Evolutionary conservation across 2,888 invertebrate species (phyloP).

Genomic region (Apeira syringaria): DNA sequence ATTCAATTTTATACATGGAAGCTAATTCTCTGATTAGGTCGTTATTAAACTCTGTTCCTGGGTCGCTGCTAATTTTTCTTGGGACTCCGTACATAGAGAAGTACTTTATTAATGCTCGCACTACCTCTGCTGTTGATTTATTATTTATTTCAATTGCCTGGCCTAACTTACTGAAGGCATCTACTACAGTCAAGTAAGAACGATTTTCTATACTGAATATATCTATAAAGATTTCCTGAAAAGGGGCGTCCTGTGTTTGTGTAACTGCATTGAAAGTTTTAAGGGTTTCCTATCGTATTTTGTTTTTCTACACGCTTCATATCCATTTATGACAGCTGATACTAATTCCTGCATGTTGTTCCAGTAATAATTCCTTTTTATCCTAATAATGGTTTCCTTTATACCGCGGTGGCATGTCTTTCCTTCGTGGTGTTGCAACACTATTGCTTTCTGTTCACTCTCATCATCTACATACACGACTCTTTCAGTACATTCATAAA

Average conservation of each 20-base stretch:
- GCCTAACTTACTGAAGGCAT: constrained; percentile 24
- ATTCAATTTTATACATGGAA: not conserved
- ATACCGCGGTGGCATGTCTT: not conserved
- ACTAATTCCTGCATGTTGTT: not conserved
- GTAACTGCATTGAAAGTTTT: not conserved
- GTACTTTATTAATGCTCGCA: no score
- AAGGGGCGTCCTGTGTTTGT: constrained; percentile 18
- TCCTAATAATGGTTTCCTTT: not conserved
- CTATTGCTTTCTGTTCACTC: not conserved
- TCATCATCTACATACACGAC: not conserved
- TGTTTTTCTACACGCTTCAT: not conserved
- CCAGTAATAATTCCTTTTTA: not conserved
- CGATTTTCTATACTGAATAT: not conserved
- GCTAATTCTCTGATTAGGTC: not conserved
- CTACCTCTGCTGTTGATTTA: no score
- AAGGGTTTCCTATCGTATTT: not conserved
- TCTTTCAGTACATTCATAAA: not conserved
- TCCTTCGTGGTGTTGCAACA: not conserved
- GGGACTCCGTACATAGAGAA: no score
- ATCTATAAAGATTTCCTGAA: not conserved
- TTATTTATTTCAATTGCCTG: no score
- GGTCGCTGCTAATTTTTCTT: no score
- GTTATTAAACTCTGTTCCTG: constrained; percentile 35
- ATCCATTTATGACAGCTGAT: not conserved
- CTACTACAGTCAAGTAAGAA: not conserved